Evolutionary conservation across 2,113 vertebrate genomes (phyloP), one percentile per base, ranked within the genome.

Genomic region (Corythoichthys haematopterus): DNA sequence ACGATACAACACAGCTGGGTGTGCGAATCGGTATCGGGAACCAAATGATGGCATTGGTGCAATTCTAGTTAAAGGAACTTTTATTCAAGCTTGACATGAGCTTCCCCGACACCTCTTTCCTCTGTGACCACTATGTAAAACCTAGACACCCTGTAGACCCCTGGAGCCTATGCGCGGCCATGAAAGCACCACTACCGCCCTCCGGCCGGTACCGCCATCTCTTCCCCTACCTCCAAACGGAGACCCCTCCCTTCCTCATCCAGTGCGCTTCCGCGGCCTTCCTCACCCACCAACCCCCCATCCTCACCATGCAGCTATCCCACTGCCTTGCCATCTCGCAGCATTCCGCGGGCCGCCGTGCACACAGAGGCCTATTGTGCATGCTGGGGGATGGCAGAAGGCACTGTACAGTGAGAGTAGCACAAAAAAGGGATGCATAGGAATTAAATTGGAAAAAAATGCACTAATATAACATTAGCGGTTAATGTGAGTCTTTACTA

Each of bases 311-410:
- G 71, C 76, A 87, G 87, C 87, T 86, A 90, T 89, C 91, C 90
- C 91, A 89, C 88, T 84, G 88, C 87, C 85, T 82, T 89, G 89
- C 90, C 88, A 91, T 88, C 90, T 91, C 85, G 68, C 89, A 88
- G 89, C 90, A 93, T 93, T 92, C 92, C 91, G 69, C 79, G 73
- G 88, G 78, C 80, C 86, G 78, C 79, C 86, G 70, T 83, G 84
- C 89, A 90, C 90, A 93, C 92, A 93, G 92, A 92, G 88, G 83
- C 72, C 84, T 91, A 93, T 92, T 92, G 91, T 92, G 88, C 79
- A 71, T 73, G 69, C 76, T 28, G 66, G 70, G 73, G 88, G 83
- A 78, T 66, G 75, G 76, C 74, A 69, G 74, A 73, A 78, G 80
- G 72, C 66, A 74, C 85, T 60, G 77, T 87, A 86, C 86, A 91